Conservation (phyloP, 2,113 vertebrate genomes). For the Propithecus coquereli region DNA sequence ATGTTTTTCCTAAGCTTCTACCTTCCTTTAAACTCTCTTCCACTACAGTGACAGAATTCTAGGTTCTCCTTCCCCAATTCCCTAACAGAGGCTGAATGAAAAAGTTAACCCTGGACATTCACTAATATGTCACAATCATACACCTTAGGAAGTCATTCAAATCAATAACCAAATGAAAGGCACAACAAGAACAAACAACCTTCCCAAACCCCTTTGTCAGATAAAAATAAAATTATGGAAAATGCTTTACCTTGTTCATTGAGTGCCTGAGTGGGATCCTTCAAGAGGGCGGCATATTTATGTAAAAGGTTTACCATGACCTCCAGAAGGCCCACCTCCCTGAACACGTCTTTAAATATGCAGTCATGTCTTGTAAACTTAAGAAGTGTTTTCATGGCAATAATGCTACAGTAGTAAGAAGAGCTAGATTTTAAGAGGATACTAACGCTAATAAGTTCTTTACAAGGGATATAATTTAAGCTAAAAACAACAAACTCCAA, state of each 20-base stretch:
- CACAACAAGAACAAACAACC: not conserved
- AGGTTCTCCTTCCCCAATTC: not conserved
- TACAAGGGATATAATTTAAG: slow-evolving; percentile 98
- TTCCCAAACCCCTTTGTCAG: not conserved
- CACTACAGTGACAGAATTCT: not conserved
- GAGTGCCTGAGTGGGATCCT: slow-evolving; percentile 90
- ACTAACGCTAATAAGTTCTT: slow-evolving; percentile 98
- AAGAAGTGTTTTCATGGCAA: slow-evolving; percentile 91
- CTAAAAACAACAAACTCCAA: slow-evolving; percentile 97
- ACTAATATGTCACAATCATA: not conserved
- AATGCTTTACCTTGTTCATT: slow-evolving; percentile 91
- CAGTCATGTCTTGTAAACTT: slow-evolving; percentile 94
- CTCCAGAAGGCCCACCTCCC: slow-evolving; percentile 97
- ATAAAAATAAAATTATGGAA: not conserved
- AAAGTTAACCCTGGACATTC: not conserved
- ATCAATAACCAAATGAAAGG: not conserved
- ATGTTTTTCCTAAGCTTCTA: not conserved
- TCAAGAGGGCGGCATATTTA: slow-evolving; percentile 98
- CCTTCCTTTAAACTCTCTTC: not conserved
- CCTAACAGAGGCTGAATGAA: not conserved
- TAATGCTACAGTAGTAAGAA: slow-evolving; percentile 94
- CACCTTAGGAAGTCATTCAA: not conserved
- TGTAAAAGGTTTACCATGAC: slow-evolving; percentile 98
- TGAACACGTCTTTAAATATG: slow-evolving; percentile 97
- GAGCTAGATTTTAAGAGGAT: slow-evolving; percentile 95